Base-by-base conservation (phyloP, 2,113 vertebrate species). In the Numida meleagris region DNA sequence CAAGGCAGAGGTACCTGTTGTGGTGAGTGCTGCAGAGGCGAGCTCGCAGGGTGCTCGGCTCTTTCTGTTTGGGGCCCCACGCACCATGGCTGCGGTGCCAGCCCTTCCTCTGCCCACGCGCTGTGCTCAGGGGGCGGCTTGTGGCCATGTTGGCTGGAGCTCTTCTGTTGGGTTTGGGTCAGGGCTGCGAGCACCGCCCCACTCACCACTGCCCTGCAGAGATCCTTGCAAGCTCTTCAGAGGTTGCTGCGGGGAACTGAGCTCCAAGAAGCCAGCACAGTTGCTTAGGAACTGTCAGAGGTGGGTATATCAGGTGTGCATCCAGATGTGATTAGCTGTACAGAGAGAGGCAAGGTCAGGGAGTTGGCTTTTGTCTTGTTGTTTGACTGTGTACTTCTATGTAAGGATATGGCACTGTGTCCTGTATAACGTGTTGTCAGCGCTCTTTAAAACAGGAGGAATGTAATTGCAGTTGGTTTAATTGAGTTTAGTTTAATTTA, bases 211-310 rank as follows among this genome's bases (percentile, higher is more conserved):
- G 14, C 46, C 14, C 43, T 84, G 29, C 24, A 8, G n/a, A 61
- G 58, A 61, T 61, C 58, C 57, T 34, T 61, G 58, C 51, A 27
- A 59, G 57, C n/a, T 34, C n/a, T 84, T 87, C 81, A 70, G 50
- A 66, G 50, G 10, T n/a, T 4, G 4, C 9, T 82, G 10, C 70
- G 74, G 62, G 9, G 20, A 72, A 61, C 21, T 6, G 46, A 90
- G 38, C 72, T 67, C 33, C 34, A 19, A 58, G 75, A 7, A 21
- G 42, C 27, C 1, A 0, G 25, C 0, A 0, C 4, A 13, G 79
- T 89, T 86, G 76, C 79, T 83, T 88, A 72, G 89, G 67, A 80
- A 80, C 7, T 0, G 59, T 66, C 29, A 33, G 63, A 66, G 55
- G 46, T 53, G 51, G 51, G n/a, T n/a, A n/a, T n/a, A n/a, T n/a